phyloP scores from a whole-genome alignment of 2,888 invertebrate species.

The Andrena flavipes region DNA sequence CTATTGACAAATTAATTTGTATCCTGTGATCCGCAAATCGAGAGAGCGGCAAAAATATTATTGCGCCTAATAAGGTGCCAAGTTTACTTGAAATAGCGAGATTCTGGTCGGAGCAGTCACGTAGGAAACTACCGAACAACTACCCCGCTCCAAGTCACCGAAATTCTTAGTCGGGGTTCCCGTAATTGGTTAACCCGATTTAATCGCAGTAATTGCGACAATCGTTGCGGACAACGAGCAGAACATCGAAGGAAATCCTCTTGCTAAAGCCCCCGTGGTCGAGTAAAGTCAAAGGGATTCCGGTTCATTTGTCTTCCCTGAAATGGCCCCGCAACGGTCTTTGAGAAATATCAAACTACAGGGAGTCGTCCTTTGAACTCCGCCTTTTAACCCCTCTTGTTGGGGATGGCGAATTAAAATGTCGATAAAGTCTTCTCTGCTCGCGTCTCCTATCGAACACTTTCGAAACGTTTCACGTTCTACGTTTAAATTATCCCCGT shows the following conservation, averaged over 20 bases:
- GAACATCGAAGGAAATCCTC: slow-evolving; percentile 55
- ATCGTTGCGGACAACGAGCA: slow-evolving; percentile 40
- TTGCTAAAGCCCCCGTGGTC: slow-evolving; percentile 39
- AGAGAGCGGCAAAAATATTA: not conserved
- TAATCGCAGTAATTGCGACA: slow-evolving; percentile 67
- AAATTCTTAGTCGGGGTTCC: slow-evolving; percentile 28
- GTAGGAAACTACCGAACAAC: not conserved
- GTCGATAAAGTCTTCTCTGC: slow-evolving; percentile 20
- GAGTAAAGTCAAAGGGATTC: slow-evolving; percentile 66
- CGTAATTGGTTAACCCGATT: slow-evolving; percentile 55
- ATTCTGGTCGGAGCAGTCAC: too few species aligned
- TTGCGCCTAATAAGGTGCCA: not conserved
- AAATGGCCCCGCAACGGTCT: slow-evolving; percentile 27
- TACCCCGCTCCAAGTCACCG: not conserved
- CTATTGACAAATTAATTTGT: not conserved
- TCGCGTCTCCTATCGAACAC: too few species aligned
- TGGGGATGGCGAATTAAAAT: slow-evolving; percentile 22
- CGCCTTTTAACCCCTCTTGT: not conserved
- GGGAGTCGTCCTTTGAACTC: slow-evolving; percentile 31
- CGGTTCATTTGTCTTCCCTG: slow-evolving; percentile 67
- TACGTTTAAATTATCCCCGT: not conserved
- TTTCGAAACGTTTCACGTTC: not conserved
- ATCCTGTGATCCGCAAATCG: not conserved
- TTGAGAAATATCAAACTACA: slow-evolving; percentile 63
- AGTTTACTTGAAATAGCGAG: not conserved